Base-by-base conservation (phyloP, 2,113 vertebrate genomes). In the Anarhynchus alexandrinus region DNA sequence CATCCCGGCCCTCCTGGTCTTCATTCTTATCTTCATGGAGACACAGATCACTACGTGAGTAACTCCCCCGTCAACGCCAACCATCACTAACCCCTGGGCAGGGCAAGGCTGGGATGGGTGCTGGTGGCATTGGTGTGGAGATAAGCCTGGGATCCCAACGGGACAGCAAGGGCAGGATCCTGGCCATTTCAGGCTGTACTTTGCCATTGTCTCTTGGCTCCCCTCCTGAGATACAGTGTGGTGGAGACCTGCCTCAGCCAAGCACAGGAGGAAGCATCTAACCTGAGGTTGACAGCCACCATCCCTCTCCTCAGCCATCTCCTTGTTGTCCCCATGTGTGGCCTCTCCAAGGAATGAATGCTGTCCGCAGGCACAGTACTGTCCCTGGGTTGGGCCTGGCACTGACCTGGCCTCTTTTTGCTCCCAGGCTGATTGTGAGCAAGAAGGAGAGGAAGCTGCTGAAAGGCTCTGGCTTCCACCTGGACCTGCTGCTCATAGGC, bases 21-120 rank as follows among this genome's bases (percentile, higher is more conserved):
- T 99, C 97, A 99, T 99, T 96, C 98, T 99, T 84, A 99, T 99
- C 97, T 99, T 99, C 97, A 99, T 99, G 99, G 99, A 99, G 98
- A 99, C 99, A 12, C 99, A 99, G 94, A 99, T 99, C 94, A 99
- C 99, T 9, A 99, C 99, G 99, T 99, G 97, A 98, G 99, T 98
- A 64, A 42, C 74, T 71, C 51, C 26, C 26, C 30, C 7, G 5
- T 22, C 40, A 55, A 23, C 2, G 1, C 36, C 36, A 84, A 34
- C 51, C 11, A 4, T 67, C 19, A 23, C 54, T 76, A 49, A 71
- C 13, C 7, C 5, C 16, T 10, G 26, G 83, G 42, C 26, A 27
- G 47, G 47, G 26, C 61, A 67, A 66, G 29, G 23, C 20, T 43
- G 73, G 51, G 19, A 6, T 2, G 6, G 30, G 12, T 54, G 32